These are phyloP conservation scores for Gonocerus acuteangulatus DNA, from an alignment of 2,888 invertebrate species.

Conservation along the genomic window DNA sequence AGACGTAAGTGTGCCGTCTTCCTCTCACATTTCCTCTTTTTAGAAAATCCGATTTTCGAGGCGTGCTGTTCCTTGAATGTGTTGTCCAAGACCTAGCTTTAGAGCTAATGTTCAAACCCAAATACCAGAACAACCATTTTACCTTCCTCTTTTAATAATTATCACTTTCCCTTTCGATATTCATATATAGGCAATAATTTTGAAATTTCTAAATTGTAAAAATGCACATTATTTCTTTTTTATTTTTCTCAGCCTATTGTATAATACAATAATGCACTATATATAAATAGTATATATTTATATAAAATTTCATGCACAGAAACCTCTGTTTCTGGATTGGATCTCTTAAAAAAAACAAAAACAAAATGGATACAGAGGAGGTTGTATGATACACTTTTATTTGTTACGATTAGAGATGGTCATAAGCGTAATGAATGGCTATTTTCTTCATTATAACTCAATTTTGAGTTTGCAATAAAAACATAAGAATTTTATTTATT, in stretches of 20 bases:
- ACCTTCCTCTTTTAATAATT: too few species aligned
- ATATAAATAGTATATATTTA: conserved; percentile 15
- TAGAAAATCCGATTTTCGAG: too few species aligned
- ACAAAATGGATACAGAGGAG: conserved; percentile 6
- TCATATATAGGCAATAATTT: conserved; percentile 12
- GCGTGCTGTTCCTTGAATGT: too few species aligned
- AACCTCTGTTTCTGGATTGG: conserved; percentile 5
- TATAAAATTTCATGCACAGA: conserved; percentile 7
- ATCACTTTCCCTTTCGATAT: too few species aligned
- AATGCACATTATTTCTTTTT: conserved; percentile 11
- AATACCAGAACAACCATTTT: too few species aligned
- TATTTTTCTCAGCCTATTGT: conserved; percentile 16
- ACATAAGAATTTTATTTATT: too few species aligned
- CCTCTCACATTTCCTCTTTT: conserved; percentile 2
- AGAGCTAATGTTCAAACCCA: too few species aligned
- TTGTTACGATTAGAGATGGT: conserved; percentile 9
- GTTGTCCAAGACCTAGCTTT: too few species aligned
- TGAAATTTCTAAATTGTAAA: conserved; percentile 6
- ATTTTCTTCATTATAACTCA: too few species aligned
- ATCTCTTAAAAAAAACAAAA: neutral
- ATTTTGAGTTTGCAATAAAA: too few species aligned
- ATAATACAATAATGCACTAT: conserved; percentile 20
- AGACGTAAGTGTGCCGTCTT: conserved; percentile 13
- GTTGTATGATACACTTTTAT: conserved; percentile 16
- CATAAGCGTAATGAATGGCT: neutral